These are phyloP conservation scores for Planiliza haematocheilus DNA, from an alignment of 2,113 vertebrate genomes.

Conservation along the genomic window DNA sequence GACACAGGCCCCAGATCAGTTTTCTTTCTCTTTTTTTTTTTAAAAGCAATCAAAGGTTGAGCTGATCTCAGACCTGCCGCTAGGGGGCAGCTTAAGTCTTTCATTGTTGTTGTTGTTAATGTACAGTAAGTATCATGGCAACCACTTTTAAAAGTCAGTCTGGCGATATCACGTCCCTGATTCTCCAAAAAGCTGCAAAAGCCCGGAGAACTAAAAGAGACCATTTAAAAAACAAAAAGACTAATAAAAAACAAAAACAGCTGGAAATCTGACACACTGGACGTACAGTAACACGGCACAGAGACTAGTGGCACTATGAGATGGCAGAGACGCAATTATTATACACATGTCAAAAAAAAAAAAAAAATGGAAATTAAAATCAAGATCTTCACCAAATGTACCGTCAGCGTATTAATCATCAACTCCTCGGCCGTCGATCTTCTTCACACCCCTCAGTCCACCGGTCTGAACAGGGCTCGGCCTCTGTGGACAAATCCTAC, in stretches of 20 bases:
- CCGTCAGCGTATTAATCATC: conserved; percentile 30
- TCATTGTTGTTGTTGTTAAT: conserved; percentile 32
- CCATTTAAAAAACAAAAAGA: conserved; percentile 30
- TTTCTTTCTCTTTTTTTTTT: neutral
- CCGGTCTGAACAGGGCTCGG: conserved; percentile 78
- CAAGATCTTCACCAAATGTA: conserved; percentile 53
- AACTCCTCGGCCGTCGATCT: conserved; percentile 10
- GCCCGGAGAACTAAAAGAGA: conserved; percentile 51
- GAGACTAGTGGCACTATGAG: conserved; percentile 77
- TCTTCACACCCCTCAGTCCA: conserved; percentile 69
- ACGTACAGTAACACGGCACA: conserved; percentile 74
- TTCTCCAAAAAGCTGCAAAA: conserved; percentile 56
- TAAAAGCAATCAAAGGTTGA: conserved; percentile 18
- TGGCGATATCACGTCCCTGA: conserved; percentile 64
- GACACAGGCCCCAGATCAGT: conserved; percentile 64
- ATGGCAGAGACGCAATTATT: conserved; percentile 69
- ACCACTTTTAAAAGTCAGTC: conserved; percentile 52
- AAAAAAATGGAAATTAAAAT: conserved; percentile 46
- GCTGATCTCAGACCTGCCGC: conserved; percentile 66
- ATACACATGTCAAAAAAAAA: conserved; percentile 62
- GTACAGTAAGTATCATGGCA: conserved; percentile 30
- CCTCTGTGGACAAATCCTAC: conserved; percentile 79
- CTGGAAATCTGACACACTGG: conserved; percentile 65
- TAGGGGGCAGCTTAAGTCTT: conserved; percentile 60
- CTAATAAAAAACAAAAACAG: conserved; percentile 32